Evolutionary conservation across 2,797 vertebrate genomes (phyloP).

Genomic region (Pempheris klunzingeri): DNA sequence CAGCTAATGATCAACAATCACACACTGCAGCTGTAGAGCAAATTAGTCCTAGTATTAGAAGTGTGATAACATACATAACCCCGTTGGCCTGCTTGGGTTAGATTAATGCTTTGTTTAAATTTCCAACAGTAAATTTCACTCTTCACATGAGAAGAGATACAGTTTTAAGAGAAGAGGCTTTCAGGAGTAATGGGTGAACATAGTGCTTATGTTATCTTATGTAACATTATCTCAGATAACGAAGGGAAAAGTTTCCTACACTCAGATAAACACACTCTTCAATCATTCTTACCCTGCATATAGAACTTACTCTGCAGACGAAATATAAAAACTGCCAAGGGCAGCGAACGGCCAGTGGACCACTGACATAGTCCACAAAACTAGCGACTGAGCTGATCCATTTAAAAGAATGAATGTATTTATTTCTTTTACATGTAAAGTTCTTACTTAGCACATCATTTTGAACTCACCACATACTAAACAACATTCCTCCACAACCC

Average conservation of each 20-base stretch:
- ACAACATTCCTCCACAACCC: conserved; percentile 7
- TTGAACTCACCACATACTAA: background rate
- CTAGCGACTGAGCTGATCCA: background rate
- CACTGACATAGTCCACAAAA: background rate
- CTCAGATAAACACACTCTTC: no score
- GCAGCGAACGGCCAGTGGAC: background rate
- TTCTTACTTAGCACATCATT: background rate
- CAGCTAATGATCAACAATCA: no score
- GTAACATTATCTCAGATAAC: background rate
- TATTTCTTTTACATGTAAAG: no score
- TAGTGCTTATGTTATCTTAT: no score
- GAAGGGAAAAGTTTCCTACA: no score
- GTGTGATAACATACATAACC: no score
- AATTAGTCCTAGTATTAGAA: no score
- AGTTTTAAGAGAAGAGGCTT: background rate
- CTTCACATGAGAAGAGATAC: background rate
- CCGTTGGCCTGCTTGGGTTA: background rate
- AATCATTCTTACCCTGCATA: no score
- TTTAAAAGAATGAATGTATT: no score
- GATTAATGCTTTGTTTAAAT: background rate
- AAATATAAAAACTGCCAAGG: no score
- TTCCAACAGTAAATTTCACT: background rate
- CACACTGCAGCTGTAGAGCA: no score
- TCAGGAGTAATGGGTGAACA: background rate
- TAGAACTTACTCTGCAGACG: no score